phyloP scores from a whole-genome alignment of 2,113 vertebrate species.

The Pavo muticus region DNA sequence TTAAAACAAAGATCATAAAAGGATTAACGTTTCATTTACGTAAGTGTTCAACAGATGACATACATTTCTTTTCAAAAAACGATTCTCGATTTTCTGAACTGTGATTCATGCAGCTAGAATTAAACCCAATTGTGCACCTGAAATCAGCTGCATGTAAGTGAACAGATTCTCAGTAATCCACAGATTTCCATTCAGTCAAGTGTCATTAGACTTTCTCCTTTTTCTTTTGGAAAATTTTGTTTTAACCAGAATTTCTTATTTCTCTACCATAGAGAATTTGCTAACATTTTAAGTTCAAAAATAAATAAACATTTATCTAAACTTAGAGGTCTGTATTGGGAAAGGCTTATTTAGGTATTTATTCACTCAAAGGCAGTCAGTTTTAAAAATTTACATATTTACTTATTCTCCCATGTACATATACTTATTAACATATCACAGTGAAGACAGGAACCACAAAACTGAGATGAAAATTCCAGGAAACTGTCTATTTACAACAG shows the following conservation, averaged over 20 bases:
- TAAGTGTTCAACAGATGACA: neutral
- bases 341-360: neutral
- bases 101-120: neutral
- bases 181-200: neutral
- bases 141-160: neutral
- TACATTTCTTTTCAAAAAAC: neutral
- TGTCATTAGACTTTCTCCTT: neutral
- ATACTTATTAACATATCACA: neutral
- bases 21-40: neutral
- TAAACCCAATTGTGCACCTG: neutral
- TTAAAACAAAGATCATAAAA: neutral
- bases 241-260: neutral
- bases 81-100: neutral
- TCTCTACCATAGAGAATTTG: neutral
- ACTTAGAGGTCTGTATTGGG: neutral
- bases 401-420: neutral
- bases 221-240: neutral
- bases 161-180: neutral
- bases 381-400: neutral
- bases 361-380: neutral
- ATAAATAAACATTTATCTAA: neutral
- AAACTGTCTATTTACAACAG: neutral
- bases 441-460: neutral
- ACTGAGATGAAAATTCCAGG: neutral
- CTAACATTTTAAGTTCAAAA: neutral